phyloP scores from a whole-genome alignment of 2,797 vertebrate genomes.

The Poecilia gillii region DNA sequence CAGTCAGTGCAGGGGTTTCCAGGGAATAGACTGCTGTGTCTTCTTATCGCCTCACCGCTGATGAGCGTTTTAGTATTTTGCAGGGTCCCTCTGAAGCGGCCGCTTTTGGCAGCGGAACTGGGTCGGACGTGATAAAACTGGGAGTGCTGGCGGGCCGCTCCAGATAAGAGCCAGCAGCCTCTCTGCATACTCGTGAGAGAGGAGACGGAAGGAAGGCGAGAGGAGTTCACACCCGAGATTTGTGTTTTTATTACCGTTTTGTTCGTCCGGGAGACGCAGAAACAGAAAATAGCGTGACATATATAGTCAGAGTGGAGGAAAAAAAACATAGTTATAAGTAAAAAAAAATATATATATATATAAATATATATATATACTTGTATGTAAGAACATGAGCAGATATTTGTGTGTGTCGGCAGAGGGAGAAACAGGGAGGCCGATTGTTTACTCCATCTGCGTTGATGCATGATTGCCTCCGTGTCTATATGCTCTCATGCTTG shows the following conservation, averaged over 20 bases:
- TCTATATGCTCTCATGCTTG: slow-evolving; percentile 12
- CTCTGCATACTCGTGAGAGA: slow-evolving; percentile 33
- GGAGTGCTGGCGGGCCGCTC: slow-evolving; percentile 55
- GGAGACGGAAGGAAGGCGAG: slow-evolving; percentile 37
- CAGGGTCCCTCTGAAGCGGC: slow-evolving; percentile 50
- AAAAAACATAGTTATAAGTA: background rate
- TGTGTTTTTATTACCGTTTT: slow-evolving; percentile 16
- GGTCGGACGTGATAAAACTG: slow-evolving; percentile 73
- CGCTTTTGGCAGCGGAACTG: slow-evolving; percentile 57
- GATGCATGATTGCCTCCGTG: slow-evolving; percentile 20
- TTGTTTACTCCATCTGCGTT: slow-evolving; percentile 11
- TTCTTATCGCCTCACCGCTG: slow-evolving; percentile 44
- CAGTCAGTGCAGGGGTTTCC: slow-evolving; percentile 5
- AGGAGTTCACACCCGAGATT: slow-evolving; percentile 19
- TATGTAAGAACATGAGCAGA: background rate
- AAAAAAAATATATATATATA: no score
- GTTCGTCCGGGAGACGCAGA: slow-evolving; percentile 9
- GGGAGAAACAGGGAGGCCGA: background rate
- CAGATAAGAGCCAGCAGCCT: slow-evolving; percentile 59
- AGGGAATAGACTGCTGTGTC: slow-evolving; percentile 17
- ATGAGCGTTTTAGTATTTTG: slow-evolving; percentile 46
- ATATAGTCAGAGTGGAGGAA: slow-evolving; percentile 13
- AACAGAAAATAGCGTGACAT: slow-evolving; percentile 21
- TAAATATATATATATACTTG: background rate
- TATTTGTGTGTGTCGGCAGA: slow-evolving; percentile 9